phyloP scores from a whole-genome alignment of 2,797 vertebrate genomes.

The Sebastes itinus region DNA sequence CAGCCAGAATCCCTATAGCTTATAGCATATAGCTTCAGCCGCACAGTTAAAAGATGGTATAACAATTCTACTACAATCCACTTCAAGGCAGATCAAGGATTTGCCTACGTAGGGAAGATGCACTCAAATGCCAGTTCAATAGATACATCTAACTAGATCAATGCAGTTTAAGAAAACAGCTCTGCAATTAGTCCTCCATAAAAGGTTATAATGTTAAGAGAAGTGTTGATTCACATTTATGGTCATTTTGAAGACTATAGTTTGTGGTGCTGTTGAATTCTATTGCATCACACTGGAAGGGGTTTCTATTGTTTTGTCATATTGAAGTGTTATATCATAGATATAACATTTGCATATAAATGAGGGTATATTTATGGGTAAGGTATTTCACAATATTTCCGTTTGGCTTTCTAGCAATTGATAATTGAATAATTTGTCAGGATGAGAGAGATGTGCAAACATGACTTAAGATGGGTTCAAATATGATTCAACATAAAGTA shows the following conservation, averaged over 20 bases:
- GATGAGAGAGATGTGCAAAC: not conserved
- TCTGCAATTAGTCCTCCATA: not conserved
- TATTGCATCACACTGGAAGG: not conserved
- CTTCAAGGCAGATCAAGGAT: not conserved
- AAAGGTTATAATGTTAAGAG: not conserved
- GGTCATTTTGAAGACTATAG: not conserved
- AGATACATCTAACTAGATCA: not conserved
- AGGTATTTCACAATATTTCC: too few species aligned
- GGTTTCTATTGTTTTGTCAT: too few species aligned
- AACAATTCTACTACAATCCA: not conserved
- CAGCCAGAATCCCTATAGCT: not conserved
- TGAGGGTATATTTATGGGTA: not conserved
- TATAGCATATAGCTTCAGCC: not conserved
- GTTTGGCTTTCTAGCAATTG: not conserved
- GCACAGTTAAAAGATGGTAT: not conserved
- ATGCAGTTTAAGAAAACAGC: not conserved
- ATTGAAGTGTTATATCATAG: too few species aligned
- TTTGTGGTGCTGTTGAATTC: not conserved
- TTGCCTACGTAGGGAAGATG: not conserved
- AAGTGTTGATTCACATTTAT: not conserved
- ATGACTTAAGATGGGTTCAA: too few species aligned
- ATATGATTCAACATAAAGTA: too few species aligned
- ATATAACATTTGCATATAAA: accelerated
- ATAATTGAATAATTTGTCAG: not conserved
- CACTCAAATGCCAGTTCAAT: not conserved